These are phyloP conservation scores for Chrysotoxum bicinctum DNA, from an alignment of 2,888 invertebrate genomes.

Conservation along the genomic window DNA sequence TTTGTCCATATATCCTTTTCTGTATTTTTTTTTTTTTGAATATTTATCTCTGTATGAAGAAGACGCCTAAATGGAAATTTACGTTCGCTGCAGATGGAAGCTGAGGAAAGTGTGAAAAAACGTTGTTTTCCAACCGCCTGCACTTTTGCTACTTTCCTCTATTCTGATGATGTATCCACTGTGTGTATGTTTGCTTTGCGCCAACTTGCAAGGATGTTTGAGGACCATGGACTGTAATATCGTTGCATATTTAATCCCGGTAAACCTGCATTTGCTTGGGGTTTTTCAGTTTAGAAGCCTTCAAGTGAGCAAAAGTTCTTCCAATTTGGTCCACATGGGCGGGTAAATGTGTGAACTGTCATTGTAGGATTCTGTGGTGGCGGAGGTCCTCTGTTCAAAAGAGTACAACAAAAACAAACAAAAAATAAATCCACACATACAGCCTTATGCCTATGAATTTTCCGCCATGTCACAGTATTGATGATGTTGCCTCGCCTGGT, in stretches of 20 bases:
- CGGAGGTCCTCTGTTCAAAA: slow-evolving; percentile 36
- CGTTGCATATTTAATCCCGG: slow-evolving; percentile 18
- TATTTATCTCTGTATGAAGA: slow-evolving; percentile 12
- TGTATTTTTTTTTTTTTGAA: slow-evolving; percentile 20
- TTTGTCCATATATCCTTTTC: slow-evolving; percentile 8
- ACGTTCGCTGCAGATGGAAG: slow-evolving; percentile 35
- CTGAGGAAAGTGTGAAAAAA: slow-evolving; percentile 46
- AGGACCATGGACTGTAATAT: slow-evolving; percentile 9
- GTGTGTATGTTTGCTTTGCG: not conserved
- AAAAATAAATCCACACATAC: not conserved
- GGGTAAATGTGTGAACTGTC: slow-evolving; percentile 40
- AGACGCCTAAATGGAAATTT: slow-evolving; percentile 48
- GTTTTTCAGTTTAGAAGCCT: slow-evolving; percentile 12
- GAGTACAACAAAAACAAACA: not conserved
- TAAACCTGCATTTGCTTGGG: slow-evolving; percentile 18
- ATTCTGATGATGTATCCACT: not conserved
- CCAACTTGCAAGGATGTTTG: slow-evolving; percentile 22
- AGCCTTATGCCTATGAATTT: slow-evolving; percentile 49
- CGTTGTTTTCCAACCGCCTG: slow-evolving; percentile 45
- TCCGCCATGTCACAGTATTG: slow-evolving; percentile 63
- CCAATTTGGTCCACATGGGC: slow-evolving; percentile 41
- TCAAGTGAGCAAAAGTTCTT: slow-evolving; percentile 63
- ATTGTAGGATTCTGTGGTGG: slow-evolving; percentile 27
- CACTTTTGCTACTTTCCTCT: slow-evolving; percentile 25
- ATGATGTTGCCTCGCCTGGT: slow-evolving; percentile 34